Base-by-base conservation (phyloP, 2,797 vertebrate genomes). In the Euthynnus affinis region DNA sequence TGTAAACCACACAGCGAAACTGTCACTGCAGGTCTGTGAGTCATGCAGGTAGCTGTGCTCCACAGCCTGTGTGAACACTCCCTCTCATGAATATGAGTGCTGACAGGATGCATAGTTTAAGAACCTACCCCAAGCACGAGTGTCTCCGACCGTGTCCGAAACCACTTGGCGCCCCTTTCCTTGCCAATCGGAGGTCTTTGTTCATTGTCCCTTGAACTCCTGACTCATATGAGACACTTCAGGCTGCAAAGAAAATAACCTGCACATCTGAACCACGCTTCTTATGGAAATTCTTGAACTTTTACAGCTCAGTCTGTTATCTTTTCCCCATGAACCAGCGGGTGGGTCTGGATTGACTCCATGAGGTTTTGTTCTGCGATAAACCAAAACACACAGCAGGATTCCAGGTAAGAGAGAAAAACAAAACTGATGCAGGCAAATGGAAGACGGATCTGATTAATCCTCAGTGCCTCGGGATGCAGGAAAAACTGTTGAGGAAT, bases 121-220 rank as follows among this genome's bases (percentile, higher is more conserved):
- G 29, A 86, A 94, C 94, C 46, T 95, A 96, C 95, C 95, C 93
- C 80, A 94, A 89, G 32, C 94, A 95, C 25, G 95, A 95, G 89
- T 96, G 95, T 66, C 95, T 94, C 72, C 94, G 90, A 63, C 86
- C 85, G 4, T 93, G 88, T 73, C 92, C 91, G 12, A 89, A 92
- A 51, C 87, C 90, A 58, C 90, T 78, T 37, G 82, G 73, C 2
- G 44, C 69, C 52, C 80, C 91, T 87, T 92, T 95, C 65, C 93
- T 90, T 42, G 75, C 53, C 49, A 89, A 51, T 32, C 93, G 86
- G 27, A 69, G 52, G 52, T 96, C 94, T 89, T 93, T 95, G 89
- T 89, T 94, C 93, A 93, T 95, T 59, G 85, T 93, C 32, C 77
- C 67, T 75, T 13, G 56, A 74, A 68, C 53, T 81, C 49, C 75